These are phyloP conservation scores for Leptopterna dolabrata DNA, from an alignment of 2,888 invertebrate genomes.

Conservation along the genomic window DNA sequence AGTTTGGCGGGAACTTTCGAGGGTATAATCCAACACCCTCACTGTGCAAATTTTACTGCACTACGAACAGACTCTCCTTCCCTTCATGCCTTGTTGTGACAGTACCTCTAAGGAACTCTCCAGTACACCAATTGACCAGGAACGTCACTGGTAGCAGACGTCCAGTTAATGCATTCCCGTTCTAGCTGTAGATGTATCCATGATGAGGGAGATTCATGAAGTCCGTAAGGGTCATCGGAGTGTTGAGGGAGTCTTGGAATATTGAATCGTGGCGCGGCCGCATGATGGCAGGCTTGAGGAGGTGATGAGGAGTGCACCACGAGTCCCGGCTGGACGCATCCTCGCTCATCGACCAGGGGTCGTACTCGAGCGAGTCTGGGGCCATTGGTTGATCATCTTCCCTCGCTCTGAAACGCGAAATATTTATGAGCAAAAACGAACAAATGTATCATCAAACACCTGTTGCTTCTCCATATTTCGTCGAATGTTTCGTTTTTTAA, in stretches of 20 bases:
- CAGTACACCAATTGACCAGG: no score
- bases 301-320: constrained; percentile 46
- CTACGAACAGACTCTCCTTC: no score
- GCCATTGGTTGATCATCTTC: constrained; percentile 62
- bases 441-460: background rate
- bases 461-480: no score
- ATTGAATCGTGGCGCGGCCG: constrained; percentile 16
- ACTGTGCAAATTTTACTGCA: no score
- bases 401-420: constrained; percentile 7
- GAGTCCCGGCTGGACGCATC: constrained; percentile 38
- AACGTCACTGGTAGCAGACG: no score
- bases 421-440: no score
- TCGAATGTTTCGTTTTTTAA: no score
- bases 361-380: constrained; percentile 63
- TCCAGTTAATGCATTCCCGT: background rate
- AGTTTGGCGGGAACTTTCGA: no score
- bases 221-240: constrained; percentile 11
- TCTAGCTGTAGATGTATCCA: constrained; percentile 33
- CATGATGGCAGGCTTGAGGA: constrained; percentile 25
- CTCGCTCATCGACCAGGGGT: constrained; percentile 60
- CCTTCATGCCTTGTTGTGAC: no score
- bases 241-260: constrained; percentile 44
- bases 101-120: no score
- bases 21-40: no score
- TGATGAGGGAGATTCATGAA: constrained; percentile 33